A percentile compares a stretch with the other conserved stretches of the same genome.
Evolutionary conservation across 2,888 invertebrate species (phyloP).

Genomic region (Labia minor): DNA sequence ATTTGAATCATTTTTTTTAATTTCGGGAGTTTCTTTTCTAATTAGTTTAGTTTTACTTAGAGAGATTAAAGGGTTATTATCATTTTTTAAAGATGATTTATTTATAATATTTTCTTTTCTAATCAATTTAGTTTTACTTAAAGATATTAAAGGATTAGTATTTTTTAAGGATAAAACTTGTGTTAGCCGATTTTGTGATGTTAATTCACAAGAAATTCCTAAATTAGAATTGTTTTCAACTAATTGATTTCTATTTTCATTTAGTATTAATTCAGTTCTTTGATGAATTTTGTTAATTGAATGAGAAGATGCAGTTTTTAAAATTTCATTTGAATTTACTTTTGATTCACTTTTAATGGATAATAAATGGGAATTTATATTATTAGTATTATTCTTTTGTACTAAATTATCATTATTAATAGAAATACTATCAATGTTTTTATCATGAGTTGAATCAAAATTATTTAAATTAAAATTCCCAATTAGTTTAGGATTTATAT

Average conservation of each 20-base stretch:
- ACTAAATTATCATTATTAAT: not conserved
- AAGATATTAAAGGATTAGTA: no score
- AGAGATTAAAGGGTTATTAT: not conserved
- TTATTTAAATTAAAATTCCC: not conserved
- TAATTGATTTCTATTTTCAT: no score
- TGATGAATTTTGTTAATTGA: not conserved
- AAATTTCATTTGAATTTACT: not conserved
- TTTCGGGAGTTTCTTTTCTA: not conserved
- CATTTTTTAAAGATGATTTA: not conserved
- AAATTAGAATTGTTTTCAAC: no score
- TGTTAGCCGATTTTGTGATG: no score
- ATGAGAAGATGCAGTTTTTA: not conserved
- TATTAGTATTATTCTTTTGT: no score
- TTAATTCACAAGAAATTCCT: no score
- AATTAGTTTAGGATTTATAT: not conserved
- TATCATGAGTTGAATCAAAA: not conserved
- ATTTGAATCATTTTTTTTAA: not conserved
- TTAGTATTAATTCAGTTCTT: not conserved
- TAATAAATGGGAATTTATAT: no score
- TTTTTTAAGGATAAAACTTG: no score
- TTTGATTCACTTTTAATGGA: not conserved
- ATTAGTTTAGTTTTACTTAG: conserved; percentile 1
- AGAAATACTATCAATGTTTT: not conserved
- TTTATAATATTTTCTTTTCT: not conserved
- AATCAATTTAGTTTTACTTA: no score